These are phyloP conservation scores for Zophobas morio DNA, from an alignment of 1,140 invertebrate genomes.

Conservation along the genomic window DNA sequence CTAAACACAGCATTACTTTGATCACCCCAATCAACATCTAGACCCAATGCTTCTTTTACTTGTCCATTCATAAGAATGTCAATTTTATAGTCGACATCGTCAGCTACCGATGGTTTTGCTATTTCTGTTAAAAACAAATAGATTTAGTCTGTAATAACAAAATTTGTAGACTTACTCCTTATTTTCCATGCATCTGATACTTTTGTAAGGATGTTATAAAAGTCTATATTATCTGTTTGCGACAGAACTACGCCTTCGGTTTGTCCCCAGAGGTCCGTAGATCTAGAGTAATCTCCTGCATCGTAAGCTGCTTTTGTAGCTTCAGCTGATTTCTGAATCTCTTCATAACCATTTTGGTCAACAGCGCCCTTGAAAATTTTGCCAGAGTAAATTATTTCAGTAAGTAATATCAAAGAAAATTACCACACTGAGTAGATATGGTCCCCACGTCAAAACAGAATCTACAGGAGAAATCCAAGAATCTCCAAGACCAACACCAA, in stretches of 20 bases:
- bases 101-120: slow-evolving; percentile 36
- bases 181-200: slow-evolving; percentile 34
- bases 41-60: slow-evolving; percentile 76
- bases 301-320: slow-evolving; percentile 71
- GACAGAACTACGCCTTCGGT: slow-evolving; percentile 75
- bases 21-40: slow-evolving; percentile 74
- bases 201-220: slow-evolving; percentile 81
- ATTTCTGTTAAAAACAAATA: slow-evolving; percentile 11
- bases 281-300: slow-evolving; percentile 70
- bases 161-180: neutral
- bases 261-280: slow-evolving; percentile 76
- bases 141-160: neutral
- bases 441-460: slow-evolving; percentile 84
- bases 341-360: slow-evolving; percentile 73
- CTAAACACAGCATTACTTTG: slow-evolving; percentile 77
- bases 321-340: slow-evolving; percentile 70
- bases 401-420: slow-evolving; percentile 47
- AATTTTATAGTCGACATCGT: slow-evolving; percentile 66
- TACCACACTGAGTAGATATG: slow-evolving; percentile 80
- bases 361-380: slow-evolving; percentile 72
- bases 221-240: slow-evolving; percentile 78
- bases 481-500: slow-evolving; percentile 86
- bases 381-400: slow-evolving; percentile 21
- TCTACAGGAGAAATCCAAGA: slow-evolving; percentile 91
- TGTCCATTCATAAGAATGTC: slow-evolving; percentile 79